Conservation (phyloP, 2,797 vertebrate genomes). For the Salmo trutta region DNA sequence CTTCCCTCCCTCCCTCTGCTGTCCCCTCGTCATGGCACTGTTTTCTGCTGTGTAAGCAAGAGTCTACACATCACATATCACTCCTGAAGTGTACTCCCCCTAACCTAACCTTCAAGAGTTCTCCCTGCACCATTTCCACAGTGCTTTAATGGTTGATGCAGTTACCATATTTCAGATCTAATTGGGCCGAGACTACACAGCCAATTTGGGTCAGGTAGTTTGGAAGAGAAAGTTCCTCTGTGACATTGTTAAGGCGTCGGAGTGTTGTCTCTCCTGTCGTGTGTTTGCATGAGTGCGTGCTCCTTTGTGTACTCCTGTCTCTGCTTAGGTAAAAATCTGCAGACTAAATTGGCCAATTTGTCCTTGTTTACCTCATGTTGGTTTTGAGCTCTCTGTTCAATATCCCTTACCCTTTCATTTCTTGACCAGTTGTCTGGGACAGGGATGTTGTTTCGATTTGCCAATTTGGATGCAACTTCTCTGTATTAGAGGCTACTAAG, state of each 20-base stretch:
- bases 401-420: no score
- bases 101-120: constrained; percentile 73
- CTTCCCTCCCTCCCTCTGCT: constrained; percentile 50
- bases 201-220: constrained; percentile 76
- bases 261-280: constrained; percentile 66
- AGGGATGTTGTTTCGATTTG: no score
- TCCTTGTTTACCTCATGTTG: no score
- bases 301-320: no score
- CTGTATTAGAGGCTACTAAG: no score
- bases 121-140: constrained; percentile 61
- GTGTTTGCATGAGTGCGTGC: constrained; percentile 22
- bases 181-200: constrained; percentile 77
- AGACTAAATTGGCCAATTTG: no score
- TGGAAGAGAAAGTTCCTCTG: constrained; percentile 80
- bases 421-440: no score
- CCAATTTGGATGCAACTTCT: no score
- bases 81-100: constrained; percentile 65
- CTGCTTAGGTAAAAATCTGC: no score
- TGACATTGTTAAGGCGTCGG: constrained; percentile 80
- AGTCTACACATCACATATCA: constrained; percentile 69
- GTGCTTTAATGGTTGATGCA: constrained; percentile 77
- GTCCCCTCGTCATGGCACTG: constrained; percentile 71
- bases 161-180: constrained; percentile 85
- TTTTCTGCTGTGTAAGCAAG: constrained; percentile 82
- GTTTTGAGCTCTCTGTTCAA: no score